A percentile compares a stretch with the other conserved stretches of the same genome.
These are phyloP conservation scores for Scaptomyza cyrtandrae DNA, from an alignment of 2,888 invertebrate species.

Conservation along the genomic window DNA sequence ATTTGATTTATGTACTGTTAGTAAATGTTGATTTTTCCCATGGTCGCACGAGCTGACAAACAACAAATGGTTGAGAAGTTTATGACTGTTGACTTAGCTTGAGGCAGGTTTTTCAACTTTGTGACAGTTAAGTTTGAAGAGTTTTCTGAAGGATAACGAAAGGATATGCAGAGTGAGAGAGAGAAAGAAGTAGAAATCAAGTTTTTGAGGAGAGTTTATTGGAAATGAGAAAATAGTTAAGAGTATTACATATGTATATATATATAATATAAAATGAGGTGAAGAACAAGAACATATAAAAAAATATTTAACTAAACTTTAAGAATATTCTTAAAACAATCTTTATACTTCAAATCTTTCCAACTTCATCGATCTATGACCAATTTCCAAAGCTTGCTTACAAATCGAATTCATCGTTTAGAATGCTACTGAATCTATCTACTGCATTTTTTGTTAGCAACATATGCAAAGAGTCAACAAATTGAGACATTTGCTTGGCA, in stretches of 20 bases:
- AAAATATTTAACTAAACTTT: too few species aligned
- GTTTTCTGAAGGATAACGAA: not conserved
- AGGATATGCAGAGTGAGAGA: not conserved
- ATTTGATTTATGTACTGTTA: slow-evolving; percentile 66
- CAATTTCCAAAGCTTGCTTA: not conserved
- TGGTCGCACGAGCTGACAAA: slow-evolving; percentile 28
- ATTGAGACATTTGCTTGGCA: slow-evolving; percentile 58
- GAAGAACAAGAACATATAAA: too few species aligned
- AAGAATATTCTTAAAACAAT: too few species aligned
- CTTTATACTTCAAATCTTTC: not conserved
- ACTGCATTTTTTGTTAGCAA: not conserved
- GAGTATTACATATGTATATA: too few species aligned
- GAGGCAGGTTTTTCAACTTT: slow-evolving; percentile 3
- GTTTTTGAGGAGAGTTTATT: too few species aligned
- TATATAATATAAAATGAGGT: too few species aligned
- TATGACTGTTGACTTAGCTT: slow-evolving; percentile 10
- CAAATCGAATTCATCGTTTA: not conserved
- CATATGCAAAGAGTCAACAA: slow-evolving; percentile 38
- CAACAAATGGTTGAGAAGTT: slow-evolving; percentile 7
- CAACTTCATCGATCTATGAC: not conserved
- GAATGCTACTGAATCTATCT: slow-evolving; percentile 16
- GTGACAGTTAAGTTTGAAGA: not conserved
- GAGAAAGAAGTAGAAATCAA: not conserved
- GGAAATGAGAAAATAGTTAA: not conserved
- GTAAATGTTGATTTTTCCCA: slow-evolving; percentile 71